Evolutionary conservation across 2,113 vertebrate species (phyloP), one percentile per base, ranked within the genome.

Genomic region (Tragelaphus strepsiceros): DNA sequence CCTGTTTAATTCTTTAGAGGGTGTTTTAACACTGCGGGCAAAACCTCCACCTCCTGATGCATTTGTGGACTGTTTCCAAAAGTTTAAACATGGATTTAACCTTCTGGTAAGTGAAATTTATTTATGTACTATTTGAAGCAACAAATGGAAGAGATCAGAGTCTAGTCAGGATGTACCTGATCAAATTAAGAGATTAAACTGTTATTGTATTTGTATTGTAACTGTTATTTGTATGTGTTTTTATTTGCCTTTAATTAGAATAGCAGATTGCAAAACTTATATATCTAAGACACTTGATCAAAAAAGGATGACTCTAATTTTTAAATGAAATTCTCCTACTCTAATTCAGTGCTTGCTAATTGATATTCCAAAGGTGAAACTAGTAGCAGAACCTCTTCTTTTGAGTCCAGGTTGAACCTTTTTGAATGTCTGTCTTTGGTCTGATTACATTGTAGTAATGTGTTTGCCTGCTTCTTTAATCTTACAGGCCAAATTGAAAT

Each of bases 11-110:
- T 99, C 98, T 82, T 96, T 97, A 99, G 99, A 99, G 99, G 99
- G 99, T 59, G 99, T 99, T 96, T 99, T 99, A 93, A 99, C 99
- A 0, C 99, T 99, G 81, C 99, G 99, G 88, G 99, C 99, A 88
- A 99, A 99, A 94, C 99, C 99, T 11, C 99, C 99, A 1, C 88
- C 97, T 46, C 99, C 99, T 92, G 99, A 99, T 32, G 99, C 99
- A 93, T 99, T 99, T 85, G 35, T 99, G 4, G 99, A 99, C 98
- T 99, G 99, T 98, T 99, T 99, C 95, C 99, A 99, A 98, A 99
- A 99, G 96, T 99, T 99, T 98, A 99, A 99, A 96, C 99, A 99
- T 94, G 99, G 99, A 92, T 99, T 99, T 99, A 99, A 99, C 98
- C 99, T 99, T 96, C 99, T 99, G 99, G 99, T 99, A 98, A 98